These are phyloP conservation scores for Galerucella nymphaeae DNA, from an alignment of 2,888 invertebrate genomes.

Conservation along the genomic window DNA sequence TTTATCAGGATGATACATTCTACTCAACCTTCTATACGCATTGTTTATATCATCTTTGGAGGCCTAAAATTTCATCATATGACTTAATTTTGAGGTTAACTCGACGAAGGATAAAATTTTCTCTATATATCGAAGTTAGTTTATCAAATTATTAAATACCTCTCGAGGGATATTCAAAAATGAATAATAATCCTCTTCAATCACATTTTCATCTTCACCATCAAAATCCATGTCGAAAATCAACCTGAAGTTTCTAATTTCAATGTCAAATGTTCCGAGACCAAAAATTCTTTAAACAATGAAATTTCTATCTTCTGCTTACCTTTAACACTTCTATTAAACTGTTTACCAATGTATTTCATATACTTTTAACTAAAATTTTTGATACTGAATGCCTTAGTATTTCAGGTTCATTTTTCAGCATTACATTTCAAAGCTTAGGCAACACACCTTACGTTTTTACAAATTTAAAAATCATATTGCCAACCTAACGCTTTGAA, in stretches of 20 bases:
- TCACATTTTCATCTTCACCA: conserved; percentile 73
- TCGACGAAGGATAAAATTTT: conserved; percentile 3
- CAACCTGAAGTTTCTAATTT: conserved; percentile 29
- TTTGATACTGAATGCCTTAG: conserved; percentile 4
- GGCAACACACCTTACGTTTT: conserved; percentile 9
- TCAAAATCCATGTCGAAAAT: conserved; percentile 72
- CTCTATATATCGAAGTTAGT: neutral
- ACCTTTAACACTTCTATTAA: neutral
- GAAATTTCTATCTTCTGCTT: neutral
- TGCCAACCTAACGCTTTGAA: neutral
- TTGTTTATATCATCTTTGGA: conserved; percentile 91
- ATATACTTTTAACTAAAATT: conserved; percentile 16
- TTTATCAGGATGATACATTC: conserved; percentile 97
- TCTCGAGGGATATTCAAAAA: conserved; percentile 86
- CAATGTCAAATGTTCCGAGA: conserved; percentile 22
- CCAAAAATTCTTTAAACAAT: conserved; percentile 4
- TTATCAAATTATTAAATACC: conserved; percentile 66
- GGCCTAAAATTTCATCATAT: conserved; percentile 74
- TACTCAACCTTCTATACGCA: conserved; percentile 91
- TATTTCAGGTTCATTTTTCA: conserved; percentile 6
- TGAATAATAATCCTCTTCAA: conserved; percentile 88
- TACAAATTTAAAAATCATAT: neutral
- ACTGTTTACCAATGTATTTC: neutral
- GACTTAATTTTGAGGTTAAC: conserved; percentile 44
- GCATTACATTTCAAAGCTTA: conserved; percentile 10